Conservation (phyloP, 2,797 vertebrate genomes). For the Astyanax mexicanus region DNA sequence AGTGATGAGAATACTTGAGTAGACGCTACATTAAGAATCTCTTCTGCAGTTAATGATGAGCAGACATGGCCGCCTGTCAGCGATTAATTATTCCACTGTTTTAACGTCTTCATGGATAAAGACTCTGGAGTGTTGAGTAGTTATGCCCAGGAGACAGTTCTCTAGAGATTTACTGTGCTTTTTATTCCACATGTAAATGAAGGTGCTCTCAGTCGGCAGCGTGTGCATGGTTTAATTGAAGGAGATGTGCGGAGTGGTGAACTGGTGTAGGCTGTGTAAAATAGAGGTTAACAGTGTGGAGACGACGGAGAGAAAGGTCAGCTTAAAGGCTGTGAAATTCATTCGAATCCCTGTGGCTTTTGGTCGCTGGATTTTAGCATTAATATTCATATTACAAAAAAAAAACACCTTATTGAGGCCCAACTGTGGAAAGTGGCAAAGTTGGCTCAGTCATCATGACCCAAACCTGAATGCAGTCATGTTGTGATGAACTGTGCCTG, state of each 20-base stretch:
- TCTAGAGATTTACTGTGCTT: neutral
- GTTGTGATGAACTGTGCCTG: too few species aligned
- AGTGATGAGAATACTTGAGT: neutral
- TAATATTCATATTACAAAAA: slow-evolving; percentile 1
- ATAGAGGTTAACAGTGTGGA: neutral
- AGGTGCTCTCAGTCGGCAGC: neutral
- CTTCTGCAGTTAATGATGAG: neutral
- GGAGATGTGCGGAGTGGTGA: neutral
- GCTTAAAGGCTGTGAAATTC: neutral
- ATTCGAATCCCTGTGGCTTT: neutral
- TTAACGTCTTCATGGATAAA: neutral
- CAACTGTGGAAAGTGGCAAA: neutral
- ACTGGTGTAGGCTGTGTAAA: neutral
- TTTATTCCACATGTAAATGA: neutral
- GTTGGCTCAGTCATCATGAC: neutral
- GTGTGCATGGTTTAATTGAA: neutral
- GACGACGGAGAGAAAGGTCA: neutral
- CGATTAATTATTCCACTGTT: neutral
- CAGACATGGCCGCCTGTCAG: neutral
- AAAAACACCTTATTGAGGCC: neutral
- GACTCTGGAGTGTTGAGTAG: neutral
- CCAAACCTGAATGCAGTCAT: neutral
- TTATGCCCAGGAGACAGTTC: neutral
- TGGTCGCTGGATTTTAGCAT: slow-evolving; percentile 1
- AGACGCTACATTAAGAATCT: neutral